phyloP scores from a whole-genome alignment of 2,888 invertebrate species.

The Torymus auratus region DNA sequence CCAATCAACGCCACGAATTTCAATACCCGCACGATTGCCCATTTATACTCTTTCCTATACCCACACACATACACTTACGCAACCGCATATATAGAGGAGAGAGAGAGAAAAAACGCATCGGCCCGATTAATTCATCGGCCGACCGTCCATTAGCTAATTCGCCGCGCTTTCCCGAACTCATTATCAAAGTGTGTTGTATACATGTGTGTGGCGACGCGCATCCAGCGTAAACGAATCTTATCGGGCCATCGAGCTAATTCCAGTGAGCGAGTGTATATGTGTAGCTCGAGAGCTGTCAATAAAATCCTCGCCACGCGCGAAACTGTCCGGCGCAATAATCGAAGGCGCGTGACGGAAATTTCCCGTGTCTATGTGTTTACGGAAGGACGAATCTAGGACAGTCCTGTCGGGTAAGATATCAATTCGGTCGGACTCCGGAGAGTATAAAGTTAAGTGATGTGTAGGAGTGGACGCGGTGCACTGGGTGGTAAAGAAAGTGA shows the following conservation, averaged over 20 bases:
- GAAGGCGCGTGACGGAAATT: constrained; percentile 15
- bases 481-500: no score
- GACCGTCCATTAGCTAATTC: constrained; percentile 28
- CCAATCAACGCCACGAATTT: neutral
- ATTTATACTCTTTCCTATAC: no score
- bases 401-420: constrained; percentile 15
- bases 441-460: no score
- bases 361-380: neutral
- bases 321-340: constrained; percentile 36
- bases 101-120: no score
- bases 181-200: neutral
- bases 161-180: neutral
- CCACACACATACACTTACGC: no score
- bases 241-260: constrained; percentile 18
- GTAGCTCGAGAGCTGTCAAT: constrained; percentile 13
- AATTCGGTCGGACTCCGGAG: neutral
- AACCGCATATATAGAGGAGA: no score
- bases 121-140: no score
- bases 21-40: no score
- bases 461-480: no score
- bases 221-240: constrained; percentile 21
- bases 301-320: constrained; percentile 24
- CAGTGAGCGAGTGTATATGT: neutral
- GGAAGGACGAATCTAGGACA: constrained; percentile 5
- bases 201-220: no score